These are phyloP conservation scores for Myxocyprinus asiaticus DNA, from an alignment of 2,113 vertebrate species.

Conservation along the genomic window DNA sequence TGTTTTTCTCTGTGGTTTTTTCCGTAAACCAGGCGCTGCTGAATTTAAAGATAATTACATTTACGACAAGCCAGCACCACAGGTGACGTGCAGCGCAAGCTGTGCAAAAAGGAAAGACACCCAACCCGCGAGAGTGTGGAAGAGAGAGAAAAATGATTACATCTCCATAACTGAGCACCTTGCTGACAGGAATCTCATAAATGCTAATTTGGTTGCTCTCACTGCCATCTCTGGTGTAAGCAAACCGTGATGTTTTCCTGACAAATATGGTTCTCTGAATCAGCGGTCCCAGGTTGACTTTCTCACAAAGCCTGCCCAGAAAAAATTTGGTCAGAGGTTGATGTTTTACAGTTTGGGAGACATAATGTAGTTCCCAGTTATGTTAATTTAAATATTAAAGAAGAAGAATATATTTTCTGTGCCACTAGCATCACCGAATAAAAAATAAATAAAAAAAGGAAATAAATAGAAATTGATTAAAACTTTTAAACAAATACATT, in stretches of 20 bases:
- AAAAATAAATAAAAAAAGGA: too few relatives aligned
- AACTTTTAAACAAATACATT: too few relatives aligned
- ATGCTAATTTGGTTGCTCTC: constrained; percentile 48
- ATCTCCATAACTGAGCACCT: constrained; percentile 46
- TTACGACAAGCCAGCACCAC: constrained; percentile 48
- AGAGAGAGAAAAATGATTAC: constrained; percentile 27
- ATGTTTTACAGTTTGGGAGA: neutral
- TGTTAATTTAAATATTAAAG: neutral
- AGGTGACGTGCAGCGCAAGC: constrained; percentile 33
- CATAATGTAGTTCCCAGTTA: neutral
- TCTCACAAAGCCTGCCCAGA: neutral
- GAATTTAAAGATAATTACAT: constrained; percentile 56
- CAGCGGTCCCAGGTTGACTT: neutral
- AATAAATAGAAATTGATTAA: too few relatives aligned
- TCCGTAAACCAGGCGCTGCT: constrained; percentile 35
- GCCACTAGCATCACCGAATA: too few relatives aligned
- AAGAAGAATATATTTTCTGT: too few relatives aligned
- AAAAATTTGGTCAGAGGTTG: neutral
- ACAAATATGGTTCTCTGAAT: constrained; percentile 22
- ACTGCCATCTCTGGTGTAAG: constrained; percentile 1
- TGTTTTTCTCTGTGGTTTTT: constrained; percentile 40
- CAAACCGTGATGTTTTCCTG: constrained; percentile 21
- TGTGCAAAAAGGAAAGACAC: constrained; percentile 13
- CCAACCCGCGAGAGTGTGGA: neutral
- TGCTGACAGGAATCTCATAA: constrained; percentile 50